Evolutionary conservation across 2,797 vertebrate species (phyloP).

Genomic region (Pristis pectinata): DNA sequence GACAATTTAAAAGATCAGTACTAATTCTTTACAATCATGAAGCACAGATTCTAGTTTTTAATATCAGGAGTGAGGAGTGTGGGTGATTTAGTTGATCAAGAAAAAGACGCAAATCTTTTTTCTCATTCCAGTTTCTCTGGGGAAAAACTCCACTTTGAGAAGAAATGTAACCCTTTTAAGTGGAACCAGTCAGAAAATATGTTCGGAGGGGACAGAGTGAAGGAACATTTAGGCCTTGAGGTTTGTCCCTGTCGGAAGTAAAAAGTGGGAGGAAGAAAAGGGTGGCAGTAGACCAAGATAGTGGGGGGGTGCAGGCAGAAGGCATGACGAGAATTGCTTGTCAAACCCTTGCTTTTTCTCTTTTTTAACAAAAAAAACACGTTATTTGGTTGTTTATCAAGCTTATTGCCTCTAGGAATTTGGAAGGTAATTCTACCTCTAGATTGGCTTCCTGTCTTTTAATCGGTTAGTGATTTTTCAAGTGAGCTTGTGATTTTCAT

Average conservation of each 20-base stretch:
- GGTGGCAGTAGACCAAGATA: not conserved
- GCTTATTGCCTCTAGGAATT: not conserved
- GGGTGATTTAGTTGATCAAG: not conserved
- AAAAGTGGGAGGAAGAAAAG: too few species aligned
- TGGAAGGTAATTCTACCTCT: not conserved
- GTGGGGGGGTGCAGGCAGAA: not conserved
- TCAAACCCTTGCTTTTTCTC: not conserved
- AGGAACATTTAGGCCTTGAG: not conserved
- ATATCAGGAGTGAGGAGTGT: not conserved
- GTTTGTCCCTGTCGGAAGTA: not conserved
- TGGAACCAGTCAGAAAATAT: not conserved
- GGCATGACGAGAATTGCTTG: not conserved
- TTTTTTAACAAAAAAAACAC: not conserved
- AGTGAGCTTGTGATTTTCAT: not conserved
- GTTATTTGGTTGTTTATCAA: not conserved
- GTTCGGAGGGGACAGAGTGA: not conserved
- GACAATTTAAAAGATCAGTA: not conserved
- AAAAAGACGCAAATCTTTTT: not conserved
- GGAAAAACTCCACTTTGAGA: not conserved
- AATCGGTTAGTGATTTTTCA: not conserved
- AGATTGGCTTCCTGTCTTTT: not conserved
- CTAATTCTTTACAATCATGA: not conserved
- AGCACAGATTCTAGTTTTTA: not conserved
- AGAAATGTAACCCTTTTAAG: not conserved
- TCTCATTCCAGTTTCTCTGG: not conserved